phyloP scores from a whole-genome alignment of 2,888 invertebrate species.

The Cerastis rubricosa region DNA sequence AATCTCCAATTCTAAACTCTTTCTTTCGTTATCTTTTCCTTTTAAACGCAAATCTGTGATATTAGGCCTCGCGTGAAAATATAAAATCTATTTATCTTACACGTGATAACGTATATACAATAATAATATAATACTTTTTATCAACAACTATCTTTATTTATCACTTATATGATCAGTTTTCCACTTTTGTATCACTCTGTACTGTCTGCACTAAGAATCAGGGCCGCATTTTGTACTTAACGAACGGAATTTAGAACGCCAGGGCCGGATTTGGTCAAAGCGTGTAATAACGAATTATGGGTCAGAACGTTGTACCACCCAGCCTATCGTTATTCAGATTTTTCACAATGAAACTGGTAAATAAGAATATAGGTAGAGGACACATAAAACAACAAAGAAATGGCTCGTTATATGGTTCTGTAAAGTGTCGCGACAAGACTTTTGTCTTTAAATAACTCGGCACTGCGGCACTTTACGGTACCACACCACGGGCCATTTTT shows the following conservation, averaged over 20 bases:
- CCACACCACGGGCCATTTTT: background rate
- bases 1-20: background rate
- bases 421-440: background rate
- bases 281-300: background rate
- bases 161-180: conserved; percentile 60
- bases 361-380: background rate
- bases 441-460: background rate
- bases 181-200: conserved; percentile 52
- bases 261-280: background rate
- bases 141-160: conserved; percentile 58
- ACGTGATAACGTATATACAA: conserved; percentile 66
- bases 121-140: conserved; percentile 73
- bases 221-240: background rate
- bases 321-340: background rate
- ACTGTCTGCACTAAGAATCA: conserved; percentile 5
- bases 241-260: background rate
- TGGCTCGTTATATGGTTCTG: background rate
- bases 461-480: background rate
- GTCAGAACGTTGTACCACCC: background rate
- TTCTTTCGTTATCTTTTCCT: background rate
- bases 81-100: conserved; percentile 64
- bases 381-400: background rate
- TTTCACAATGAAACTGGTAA: background rate
- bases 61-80: conserved; percentile 48
- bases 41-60: conserved; percentile 37